Percentiles rank a stretch among this genome's conserved stretches.
phyloP scores from a whole-genome alignment of 92 coral and sea anemone genomes.

The Isaurus tuberculatus region DNA sequence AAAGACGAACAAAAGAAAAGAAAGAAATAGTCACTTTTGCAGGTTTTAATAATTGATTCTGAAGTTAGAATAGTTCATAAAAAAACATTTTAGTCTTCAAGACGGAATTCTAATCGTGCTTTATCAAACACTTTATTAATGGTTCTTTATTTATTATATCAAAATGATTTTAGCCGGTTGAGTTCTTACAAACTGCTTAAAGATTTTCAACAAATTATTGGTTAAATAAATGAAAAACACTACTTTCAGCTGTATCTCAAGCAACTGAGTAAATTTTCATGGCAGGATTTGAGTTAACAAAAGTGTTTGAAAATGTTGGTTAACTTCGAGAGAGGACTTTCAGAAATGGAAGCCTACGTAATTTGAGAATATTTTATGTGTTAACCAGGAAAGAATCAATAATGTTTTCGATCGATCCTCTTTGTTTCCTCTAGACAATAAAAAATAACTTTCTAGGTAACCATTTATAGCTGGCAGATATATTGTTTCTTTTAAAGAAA shows the following conservation, averaged over 20 bases:
- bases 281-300: neutral
- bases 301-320: neutral
- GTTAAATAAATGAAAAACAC: neutral
- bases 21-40: too few relatives aligned
- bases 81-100: too few relatives aligned
- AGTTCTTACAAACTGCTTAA: too few relatives aligned
- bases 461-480: conserved; percentile 13
- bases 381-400: conserved; percentile 8
- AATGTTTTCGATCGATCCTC: conserved; percentile 1
- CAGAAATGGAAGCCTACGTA: neutral
- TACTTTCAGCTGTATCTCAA: neutral
- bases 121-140: too few relatives aligned
- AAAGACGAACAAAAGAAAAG: too few relatives aligned
- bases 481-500: neutral
- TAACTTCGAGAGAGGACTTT: neutral
- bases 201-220: too few relatives aligned
- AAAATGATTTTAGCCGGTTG: too few relatives aligned
- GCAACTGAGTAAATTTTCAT: neutral
- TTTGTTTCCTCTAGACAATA: conserved; percentile 30
- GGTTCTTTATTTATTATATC: too few relatives aligned
- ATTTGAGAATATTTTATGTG: neutral
- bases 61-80: too few relatives aligned
- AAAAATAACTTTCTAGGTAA: neutral
- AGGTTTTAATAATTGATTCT: too few relatives aligned
- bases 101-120: too few relatives aligned